Conservation (phyloP, 2,888 invertebrate genomes). For the Busseola fusca region DNA sequence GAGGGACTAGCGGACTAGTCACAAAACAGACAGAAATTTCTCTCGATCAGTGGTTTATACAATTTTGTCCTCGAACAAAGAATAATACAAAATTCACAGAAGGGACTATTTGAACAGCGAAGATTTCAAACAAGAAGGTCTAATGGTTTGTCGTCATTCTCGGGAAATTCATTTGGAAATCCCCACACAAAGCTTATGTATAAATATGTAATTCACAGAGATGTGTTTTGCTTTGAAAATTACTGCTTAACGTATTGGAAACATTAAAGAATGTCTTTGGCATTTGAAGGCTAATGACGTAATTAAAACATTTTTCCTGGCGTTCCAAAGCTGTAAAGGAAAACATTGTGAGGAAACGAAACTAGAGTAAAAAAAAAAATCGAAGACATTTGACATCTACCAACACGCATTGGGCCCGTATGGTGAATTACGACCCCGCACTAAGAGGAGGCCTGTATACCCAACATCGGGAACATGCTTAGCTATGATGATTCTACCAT, state of each 20-base stretch:
- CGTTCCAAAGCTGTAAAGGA: neutral
- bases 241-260: slow-evolving; percentile 10
- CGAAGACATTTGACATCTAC: neutral
- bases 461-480: neutral
- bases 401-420: too few species aligned
- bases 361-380: neutral
- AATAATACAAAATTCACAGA: slow-evolving; percentile 44
- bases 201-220: slow-evolving; percentile 36
- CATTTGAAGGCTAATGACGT: slow-evolving; percentile 6
- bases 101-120: slow-evolving; percentile 30
- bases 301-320: slow-evolving; percentile 2
- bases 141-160: slow-evolving; percentile 48
- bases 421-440: neutral
- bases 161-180: slow-evolving; percentile 56
- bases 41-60: slow-evolving; percentile 7
- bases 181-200: slow-evolving; percentile 37
- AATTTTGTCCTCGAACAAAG: slow-evolving; percentile 34
- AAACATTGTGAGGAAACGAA: neutral
- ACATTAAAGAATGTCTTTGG: slow-evolving; percentile 25
- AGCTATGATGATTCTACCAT: neutral
- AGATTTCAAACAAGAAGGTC: slow-evolving; percentile 18
- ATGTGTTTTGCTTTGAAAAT: slow-evolving; percentile 31
- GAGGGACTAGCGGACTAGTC: neutral
- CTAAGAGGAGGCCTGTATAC: too few species aligned
- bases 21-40: slow-evolving; percentile 10